Conservation (phyloP, 1,140 invertebrate species). For the Orchesella cincta region DNA sequence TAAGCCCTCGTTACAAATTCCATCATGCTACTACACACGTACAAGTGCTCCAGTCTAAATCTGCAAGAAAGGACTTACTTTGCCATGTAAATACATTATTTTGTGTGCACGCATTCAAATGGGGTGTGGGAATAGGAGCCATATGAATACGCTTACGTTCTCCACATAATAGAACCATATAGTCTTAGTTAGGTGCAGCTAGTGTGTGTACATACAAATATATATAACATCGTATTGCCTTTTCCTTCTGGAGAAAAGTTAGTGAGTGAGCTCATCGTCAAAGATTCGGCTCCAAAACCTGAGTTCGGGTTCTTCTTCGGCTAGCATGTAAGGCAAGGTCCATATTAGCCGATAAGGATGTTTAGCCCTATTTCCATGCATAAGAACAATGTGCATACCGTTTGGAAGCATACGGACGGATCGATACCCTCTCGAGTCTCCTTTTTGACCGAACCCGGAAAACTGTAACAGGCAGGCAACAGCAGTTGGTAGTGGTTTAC, state of each 20-base stretch:
- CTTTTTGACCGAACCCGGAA: not conserved
- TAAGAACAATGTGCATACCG: not conserved
- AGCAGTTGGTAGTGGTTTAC: too few species aligned
- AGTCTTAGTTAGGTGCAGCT: not conserved
- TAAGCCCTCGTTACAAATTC: not conserved
- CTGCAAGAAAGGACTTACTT: not conserved
- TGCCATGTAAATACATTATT: not conserved
- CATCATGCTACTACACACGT: not conserved
- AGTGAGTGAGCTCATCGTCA: not conserved
- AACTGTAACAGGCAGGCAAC: too few species aligned
- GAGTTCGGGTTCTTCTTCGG: not conserved
- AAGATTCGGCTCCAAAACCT: not conserved
- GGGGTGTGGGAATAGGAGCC: conserved; percentile 10
- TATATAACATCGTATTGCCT: not conserved
- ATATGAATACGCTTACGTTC: too few species aligned
- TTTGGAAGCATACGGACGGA: not conserved
- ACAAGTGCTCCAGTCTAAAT: not conserved
- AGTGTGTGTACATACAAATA: not conserved
- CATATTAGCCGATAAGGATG: not conserved
- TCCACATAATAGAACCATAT: too few species aligned
- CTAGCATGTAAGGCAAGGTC: not conserved
- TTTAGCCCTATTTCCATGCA: not conserved
- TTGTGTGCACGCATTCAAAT: not conserved
- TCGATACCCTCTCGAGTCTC: not conserved
- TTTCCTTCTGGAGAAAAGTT: not conserved